phyloP scores from a whole-genome alignment of 2,888 invertebrate species.

The Rhogogaster chlorosoma region DNA sequence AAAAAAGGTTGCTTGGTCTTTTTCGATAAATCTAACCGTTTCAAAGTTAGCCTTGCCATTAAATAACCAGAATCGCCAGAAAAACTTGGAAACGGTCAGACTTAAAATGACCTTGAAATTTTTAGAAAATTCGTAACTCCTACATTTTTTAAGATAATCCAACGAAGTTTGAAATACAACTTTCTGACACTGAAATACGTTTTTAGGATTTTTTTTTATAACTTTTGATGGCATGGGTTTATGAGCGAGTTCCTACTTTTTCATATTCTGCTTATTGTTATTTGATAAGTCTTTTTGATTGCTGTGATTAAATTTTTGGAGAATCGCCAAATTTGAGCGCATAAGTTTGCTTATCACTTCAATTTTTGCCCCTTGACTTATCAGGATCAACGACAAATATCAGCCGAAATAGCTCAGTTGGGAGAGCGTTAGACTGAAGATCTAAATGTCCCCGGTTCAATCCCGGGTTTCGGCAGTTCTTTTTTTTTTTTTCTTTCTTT shows the following conservation, averaged over 20 bases:
- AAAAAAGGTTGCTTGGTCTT: no score
- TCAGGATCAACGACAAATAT: background rate
- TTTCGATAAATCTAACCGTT: no score
- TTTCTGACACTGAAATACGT: background rate
- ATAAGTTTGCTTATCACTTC: background rate
- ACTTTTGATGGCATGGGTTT: background rate
- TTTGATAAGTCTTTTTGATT: background rate
- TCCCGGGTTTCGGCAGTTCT: conserved; percentile 62
- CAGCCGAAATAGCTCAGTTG: conserved; percentile 63
- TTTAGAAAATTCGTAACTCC: background rate
- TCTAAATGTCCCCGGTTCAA: conserved; percentile 64
- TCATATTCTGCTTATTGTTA: background rate
- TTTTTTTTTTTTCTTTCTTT: conserved; percentile 50
- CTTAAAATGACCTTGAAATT: background rate
- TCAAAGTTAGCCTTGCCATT: no score
- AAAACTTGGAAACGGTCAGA: no score
- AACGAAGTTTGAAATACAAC: background rate
- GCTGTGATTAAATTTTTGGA: background rate
- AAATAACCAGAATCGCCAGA: no score
- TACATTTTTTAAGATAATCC: background rate
- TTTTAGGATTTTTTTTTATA: background rate
- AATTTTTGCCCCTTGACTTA: background rate
- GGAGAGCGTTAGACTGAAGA: conserved; percentile 64
- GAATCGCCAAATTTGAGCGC: background rate
- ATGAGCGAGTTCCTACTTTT: background rate